Conservation (phyloP, 1,140 invertebrate genomes). For the Monochamus saltuarius region DNA sequence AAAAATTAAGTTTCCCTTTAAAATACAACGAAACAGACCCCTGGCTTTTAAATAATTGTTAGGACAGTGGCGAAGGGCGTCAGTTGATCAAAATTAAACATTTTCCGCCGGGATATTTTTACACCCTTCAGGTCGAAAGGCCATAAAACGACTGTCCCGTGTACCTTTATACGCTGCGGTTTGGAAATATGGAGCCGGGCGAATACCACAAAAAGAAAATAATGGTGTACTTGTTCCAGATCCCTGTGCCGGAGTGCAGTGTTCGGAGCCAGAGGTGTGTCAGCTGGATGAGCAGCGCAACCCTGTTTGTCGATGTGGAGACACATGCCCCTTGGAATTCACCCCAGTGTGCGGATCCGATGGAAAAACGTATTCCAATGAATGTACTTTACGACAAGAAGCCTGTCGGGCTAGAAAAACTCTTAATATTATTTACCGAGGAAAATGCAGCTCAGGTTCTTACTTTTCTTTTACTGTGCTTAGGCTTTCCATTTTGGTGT, state of each 20-base stretch:
- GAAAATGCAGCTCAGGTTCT: slow-evolving; percentile 74
- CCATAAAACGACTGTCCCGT: no score
- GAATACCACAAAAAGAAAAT: no score
- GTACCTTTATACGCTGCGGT: no score
- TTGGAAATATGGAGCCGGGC: no score
- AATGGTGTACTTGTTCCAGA: slow-evolving; percentile 59
- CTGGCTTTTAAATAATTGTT: no score
- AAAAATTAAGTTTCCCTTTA: no score
- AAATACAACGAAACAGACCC: no score
- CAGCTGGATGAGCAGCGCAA: slow-evolving; percentile 76
- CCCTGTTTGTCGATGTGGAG: slow-evolving; percentile 77
- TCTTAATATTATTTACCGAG: slow-evolving; percentile 75
- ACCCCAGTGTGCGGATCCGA: slow-evolving; percentile 82
- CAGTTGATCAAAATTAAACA: no score
- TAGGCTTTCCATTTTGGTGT: no score
- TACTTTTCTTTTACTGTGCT: slow-evolving; percentile 7
- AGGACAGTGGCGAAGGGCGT: no score
- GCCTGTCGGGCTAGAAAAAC: slow-evolving; percentile 71
- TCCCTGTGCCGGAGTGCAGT: slow-evolving; percentile 76
- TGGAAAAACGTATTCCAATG: slow-evolving; percentile 84
- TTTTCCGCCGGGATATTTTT: no score
- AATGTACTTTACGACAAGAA: slow-evolving; percentile 76
- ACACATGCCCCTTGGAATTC: slow-evolving; percentile 76
- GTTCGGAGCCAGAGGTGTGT: slow-evolving; percentile 79
- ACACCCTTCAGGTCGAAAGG: no score